These are phyloP conservation scores for Girardia tigrina DNA, from an alignment of 2,888 invertebrate species.

Conservation along the genomic window DNA sequence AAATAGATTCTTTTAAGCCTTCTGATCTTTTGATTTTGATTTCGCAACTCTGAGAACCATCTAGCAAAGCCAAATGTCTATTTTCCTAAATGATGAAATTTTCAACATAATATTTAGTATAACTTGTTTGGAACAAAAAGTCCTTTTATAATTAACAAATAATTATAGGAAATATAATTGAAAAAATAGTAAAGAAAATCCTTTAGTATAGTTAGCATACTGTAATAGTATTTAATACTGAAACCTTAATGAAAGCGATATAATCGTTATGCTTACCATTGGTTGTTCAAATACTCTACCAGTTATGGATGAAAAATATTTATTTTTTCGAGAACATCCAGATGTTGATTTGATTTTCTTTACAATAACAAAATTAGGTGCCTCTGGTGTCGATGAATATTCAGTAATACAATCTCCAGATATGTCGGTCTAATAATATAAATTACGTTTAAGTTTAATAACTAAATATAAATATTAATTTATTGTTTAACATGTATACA, in stretches of 20 bases:
- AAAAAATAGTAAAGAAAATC: neutral
- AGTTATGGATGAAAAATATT: neutral
- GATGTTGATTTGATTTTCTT: neutral
- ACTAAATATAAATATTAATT: too few relatives aligned
- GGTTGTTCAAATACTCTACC: neutral
- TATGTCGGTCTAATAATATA: neutral
- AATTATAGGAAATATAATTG: neutral
- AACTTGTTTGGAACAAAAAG: too few relatives aligned
- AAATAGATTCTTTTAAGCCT: neutral
- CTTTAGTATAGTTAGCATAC: too few relatives aligned
- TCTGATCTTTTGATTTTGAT: constrained; percentile 13
- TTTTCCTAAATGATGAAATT: too few relatives aligned
- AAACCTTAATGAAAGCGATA: neutral
- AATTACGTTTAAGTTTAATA: too few relatives aligned
- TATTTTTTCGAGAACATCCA: constrained; percentile 1
- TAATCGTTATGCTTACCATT: constrained; percentile 7
- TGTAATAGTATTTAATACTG: neutral
- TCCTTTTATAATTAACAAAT: neutral
- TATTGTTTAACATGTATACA: too few relatives aligned
- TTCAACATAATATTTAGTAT: too few relatives aligned
- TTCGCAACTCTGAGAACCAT: neutral
- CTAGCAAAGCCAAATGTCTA: neutral
- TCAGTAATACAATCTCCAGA: neutral
- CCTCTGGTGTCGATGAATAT: neutral
- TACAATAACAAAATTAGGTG: neutral